Conservation (phyloP, 2,888 invertebrate genomes). For the Scelioninae gen. 1 region DNA sequence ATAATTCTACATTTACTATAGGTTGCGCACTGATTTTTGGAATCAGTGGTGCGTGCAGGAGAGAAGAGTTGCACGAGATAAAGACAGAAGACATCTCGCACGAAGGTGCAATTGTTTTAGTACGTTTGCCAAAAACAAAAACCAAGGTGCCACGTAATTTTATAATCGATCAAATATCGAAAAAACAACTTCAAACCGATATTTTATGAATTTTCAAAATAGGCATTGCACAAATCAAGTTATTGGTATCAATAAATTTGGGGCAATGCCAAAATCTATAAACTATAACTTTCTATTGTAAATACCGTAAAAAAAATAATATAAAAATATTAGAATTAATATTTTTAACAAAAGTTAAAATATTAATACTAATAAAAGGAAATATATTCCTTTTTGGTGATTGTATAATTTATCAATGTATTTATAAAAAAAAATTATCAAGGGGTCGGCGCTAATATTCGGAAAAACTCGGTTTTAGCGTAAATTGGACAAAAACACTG, state of each 20-base stretch:
- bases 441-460: background rate
- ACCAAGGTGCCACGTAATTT: constrained; percentile 57
- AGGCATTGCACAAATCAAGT: constrained; percentile 57
- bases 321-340: too few relatives aligned
- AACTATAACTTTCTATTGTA: background rate
- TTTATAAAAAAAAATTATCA: too few relatives aligned
- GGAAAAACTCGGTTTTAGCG: constrained; percentile 15
- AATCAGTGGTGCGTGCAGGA: constrained; percentile 54
- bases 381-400: too few relatives aligned
- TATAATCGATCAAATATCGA: constrained; percentile 48
- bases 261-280: constrained; percentile 37
- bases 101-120: constrained; percentile 45
- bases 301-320: too few relatives aligned
- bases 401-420: too few relatives aligned
- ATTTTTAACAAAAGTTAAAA: too few relatives aligned
- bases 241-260: constrained; percentile 64
- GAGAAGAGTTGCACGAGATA: constrained; percentile 49
- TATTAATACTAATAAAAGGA: too few relatives aligned
- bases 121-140: constrained; percentile 53
- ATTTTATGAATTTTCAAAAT: constrained; percentile 60
- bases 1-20: background rate
- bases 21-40: constrained; percentile 67
- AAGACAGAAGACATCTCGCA: constrained; percentile 46
- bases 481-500: constrained; percentile 19
- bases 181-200: constrained; percentile 38